These are phyloP conservation scores for Drosophila leonis DNA, from an alignment of 2,888 invertebrate species.

Conservation along the genomic window DNA sequence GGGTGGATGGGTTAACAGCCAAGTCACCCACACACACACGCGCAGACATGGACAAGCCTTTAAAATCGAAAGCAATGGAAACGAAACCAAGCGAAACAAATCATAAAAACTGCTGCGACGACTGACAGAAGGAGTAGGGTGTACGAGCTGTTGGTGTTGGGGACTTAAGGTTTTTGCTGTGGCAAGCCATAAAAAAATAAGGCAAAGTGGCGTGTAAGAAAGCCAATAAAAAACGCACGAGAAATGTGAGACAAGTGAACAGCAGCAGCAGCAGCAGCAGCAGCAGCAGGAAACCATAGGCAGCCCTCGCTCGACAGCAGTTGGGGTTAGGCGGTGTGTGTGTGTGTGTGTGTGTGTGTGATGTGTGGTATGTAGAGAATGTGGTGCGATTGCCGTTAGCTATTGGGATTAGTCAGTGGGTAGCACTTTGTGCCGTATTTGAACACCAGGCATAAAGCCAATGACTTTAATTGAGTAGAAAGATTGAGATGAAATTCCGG, in stretches of 20 bases:
- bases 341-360: neutral
- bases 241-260: slow-evolving; percentile 55
- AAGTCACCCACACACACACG: slow-evolving; percentile 11
- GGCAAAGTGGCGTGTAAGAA: slow-evolving; percentile 62
- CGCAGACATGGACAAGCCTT: slow-evolving; percentile 49
- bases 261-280: slow-evolving; percentile 18
- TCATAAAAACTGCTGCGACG: slow-evolving; percentile 61
- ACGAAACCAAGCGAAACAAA: slow-evolving; percentile 66
- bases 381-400: slow-evolving; percentile 28
- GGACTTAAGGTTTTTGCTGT: slow-evolving; percentile 60
- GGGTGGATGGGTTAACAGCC: slow-evolving; percentile 2
- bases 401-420: slow-evolving; percentile 58
- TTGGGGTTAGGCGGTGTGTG: neutral
- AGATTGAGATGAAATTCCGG: slow-evolving; percentile 15
- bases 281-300: slow-evolving; percentile 43
- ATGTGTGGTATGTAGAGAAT: slow-evolving; percentile 8
- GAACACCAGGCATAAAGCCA: slow-evolving; percentile 21
- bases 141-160: slow-evolving; percentile 31
- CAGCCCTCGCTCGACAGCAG: slow-evolving; percentile 6
- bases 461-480: slow-evolving; percentile 49
- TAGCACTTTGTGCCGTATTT: slow-evolving; percentile 27
- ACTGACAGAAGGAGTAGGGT: neutral
- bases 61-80: slow-evolving; percentile 66
- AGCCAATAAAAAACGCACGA: slow-evolving; percentile 66
- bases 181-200: slow-evolving; percentile 68